phyloP scores from a whole-genome alignment of 2,797 vertebrate genomes.

The Trachurus trachurus region DNA sequence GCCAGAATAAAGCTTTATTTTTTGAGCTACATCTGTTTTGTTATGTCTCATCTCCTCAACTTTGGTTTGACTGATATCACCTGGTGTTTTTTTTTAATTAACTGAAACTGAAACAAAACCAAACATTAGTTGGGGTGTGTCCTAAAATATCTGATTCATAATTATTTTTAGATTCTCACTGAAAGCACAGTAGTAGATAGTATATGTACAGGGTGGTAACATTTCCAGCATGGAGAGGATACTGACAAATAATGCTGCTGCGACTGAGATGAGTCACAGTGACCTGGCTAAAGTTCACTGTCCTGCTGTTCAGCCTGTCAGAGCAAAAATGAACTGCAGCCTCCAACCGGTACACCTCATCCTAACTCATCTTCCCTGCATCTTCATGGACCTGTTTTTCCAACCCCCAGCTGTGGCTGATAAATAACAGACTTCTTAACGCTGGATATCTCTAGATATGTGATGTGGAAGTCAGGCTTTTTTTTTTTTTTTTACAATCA shows the following conservation, averaged over 20 bases:
- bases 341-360: background rate
- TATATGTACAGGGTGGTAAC: background rate
- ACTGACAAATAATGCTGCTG: constrained; percentile 14
- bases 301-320: constrained; percentile 32
- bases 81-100: too few relatives aligned
- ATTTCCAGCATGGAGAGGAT: constrained; percentile 5
- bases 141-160: background rate
- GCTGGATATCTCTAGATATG: background rate
- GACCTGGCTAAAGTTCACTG: constrained; percentile 49
- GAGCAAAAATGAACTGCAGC: constrained; percentile 5
- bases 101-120: background rate
- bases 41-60: too few relatives aligned
- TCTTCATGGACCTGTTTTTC: background rate
- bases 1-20: too few relatives aligned
- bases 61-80: too few relatives aligned
- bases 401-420: background rate
- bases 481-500: background rate
- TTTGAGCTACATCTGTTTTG: too few relatives aligned
- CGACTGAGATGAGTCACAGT: constrained; percentile 46
- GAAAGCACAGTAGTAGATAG: background rate
- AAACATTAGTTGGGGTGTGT: background rate
- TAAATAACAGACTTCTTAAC: background rate
- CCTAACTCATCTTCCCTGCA: background rate
- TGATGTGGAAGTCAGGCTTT: background rate
- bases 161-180: constrained; percentile 19